A percentile compares a stretch with the other conserved stretches of the same genome.
These are phyloP conservation scores for Poeciliopsis presidionis DNA, from an alignment of 2,797 vertebrate species.

Conservation along the genomic window DNA sequence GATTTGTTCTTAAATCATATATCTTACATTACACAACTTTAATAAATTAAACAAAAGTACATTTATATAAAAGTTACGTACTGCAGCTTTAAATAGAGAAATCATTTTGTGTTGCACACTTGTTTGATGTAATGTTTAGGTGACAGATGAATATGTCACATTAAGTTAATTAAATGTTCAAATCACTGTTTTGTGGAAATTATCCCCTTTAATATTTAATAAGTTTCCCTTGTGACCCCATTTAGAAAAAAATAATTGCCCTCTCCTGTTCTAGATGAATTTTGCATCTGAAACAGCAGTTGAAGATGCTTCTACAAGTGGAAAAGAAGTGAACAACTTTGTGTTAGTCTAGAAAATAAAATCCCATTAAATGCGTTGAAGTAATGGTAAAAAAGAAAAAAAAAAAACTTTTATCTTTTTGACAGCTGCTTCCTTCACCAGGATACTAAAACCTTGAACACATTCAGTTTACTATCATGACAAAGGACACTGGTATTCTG, in stretches of 20 bases:
- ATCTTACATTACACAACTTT: no score
- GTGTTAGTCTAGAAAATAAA: not conserved
- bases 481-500: slow-evolving; percentile 5
- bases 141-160: not conserved
- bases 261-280: not conserved
- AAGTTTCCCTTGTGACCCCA: not conserved
- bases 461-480: slow-evolving; percentile 14
- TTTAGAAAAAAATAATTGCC: not conserved
- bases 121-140: not conserved
- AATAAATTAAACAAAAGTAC: no score
- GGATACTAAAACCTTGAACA: slow-evolving; percentile 24
- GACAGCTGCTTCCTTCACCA: not conserved
- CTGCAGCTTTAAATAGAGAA: not conserved
- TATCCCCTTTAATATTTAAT: not conserved
- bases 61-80: no score
- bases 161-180: not conserved
- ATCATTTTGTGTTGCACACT: not conserved
- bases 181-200: not conserved
- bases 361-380: not conserved
- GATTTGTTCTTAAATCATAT: no score
- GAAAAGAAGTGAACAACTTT: not conserved
- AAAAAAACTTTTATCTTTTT: not conserved
- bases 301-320: not conserved
- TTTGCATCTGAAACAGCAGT: not conserved
- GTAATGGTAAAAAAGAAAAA: not conserved